Evolutionary conservation across 2,797 vertebrate species (phyloP), one percentile per base, ranked within the genome.

Genomic region (Xenops minutus): DNA sequence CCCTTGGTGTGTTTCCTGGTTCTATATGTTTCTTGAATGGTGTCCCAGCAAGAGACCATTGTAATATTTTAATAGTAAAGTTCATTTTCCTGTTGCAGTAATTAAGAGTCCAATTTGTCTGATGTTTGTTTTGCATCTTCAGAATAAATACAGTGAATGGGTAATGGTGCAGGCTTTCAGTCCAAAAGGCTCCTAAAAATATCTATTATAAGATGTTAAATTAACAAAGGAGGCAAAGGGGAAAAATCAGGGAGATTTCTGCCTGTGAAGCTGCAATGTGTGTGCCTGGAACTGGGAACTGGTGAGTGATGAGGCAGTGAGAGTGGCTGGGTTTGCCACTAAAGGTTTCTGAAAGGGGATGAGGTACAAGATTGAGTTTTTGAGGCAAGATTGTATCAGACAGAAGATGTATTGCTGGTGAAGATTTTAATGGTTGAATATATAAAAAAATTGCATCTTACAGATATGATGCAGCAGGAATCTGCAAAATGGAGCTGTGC

Each of bases 221-320:
- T 64, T 75, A 89, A 67, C 11, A 7, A 41, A 63, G 41, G 18
- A 66, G 24, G 3, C 23, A 26, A 83, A 80, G 13, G 37, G 43
- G 44, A 4, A 83, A 92, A 89, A 62, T 10, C 30, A 26, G 20
- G 21, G 34, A 30, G 15, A 9, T 56, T 85, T 88, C 46, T 81
- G 12, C 36, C 37, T 36, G 19, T n/a, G 48, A 74, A 76, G 36
- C 13, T 49, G 63, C 34, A 30, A 13, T 26, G 17, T n/a, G 7
- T 51, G 39, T 92, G 41, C 23, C 49, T 64, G 67, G 62, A 87
- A 20, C 49, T 44, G 62, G 78, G 43, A 46, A 46, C 2, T 1
- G 7, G 66, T 9, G 44, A 51, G 77, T 24, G 56, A 36, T 0
- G 0, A 80, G 68, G 55, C 23, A n/a, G 39, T 0, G 12, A 16